Conservation (phyloP, 1,140 invertebrate species). For the Yoshiicerus persimilis region DNA sequence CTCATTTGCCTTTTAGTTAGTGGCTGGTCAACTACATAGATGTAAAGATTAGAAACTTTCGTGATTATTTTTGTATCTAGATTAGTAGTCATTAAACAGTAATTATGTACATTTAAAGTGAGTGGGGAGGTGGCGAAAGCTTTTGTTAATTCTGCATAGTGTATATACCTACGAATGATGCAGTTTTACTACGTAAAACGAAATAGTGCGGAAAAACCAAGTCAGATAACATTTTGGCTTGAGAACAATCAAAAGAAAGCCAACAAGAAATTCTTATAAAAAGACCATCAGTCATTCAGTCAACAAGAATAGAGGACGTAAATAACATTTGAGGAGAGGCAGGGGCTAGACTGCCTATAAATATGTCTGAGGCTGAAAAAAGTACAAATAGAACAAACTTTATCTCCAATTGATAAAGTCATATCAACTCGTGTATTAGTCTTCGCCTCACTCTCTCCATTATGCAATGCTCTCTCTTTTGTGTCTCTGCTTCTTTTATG, state of each 20-base stretch:
- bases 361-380: neutral
- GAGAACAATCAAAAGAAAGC: neutral
- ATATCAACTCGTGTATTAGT: neutral
- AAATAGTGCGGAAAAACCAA: neutral
- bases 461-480: neutral
- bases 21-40: too few relatives aligned
- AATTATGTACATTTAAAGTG: neutral
- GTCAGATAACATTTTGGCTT: neutral
- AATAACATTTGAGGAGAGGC: neutral
- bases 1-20: neutral
- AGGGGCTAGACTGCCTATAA: neutral
- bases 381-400: neutral
- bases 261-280: neutral
- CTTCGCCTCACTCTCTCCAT: neutral
- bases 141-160: too few relatives aligned
- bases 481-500: neutral
- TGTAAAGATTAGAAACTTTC: neutral
- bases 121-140: neutral
- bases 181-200: neutral
- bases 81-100: neutral
- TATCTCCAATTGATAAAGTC: neutral
- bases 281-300: neutral
- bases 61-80: neutral
- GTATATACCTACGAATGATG: too few relatives aligned
- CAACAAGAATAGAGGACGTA: neutral